Evolutionary conservation across 2,888 invertebrate genomes (phyloP).

Genomic region (Conomelus anceps): DNA sequence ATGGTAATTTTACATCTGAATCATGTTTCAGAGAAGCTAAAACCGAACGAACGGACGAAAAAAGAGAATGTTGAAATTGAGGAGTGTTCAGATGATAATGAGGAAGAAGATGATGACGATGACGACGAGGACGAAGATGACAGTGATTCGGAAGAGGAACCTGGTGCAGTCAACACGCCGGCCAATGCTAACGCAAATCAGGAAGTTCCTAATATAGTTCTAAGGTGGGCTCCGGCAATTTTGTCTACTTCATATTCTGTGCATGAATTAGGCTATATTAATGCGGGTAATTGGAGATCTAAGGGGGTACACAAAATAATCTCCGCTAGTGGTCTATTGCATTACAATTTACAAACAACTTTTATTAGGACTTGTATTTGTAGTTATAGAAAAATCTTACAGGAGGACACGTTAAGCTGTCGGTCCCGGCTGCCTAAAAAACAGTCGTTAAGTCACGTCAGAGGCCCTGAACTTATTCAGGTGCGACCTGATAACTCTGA

Average conservation of each 20-base stretch:
- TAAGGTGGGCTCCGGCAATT: constrained; percentile 10
- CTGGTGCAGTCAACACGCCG: constrained; percentile 2
- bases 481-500: too few species aligned
- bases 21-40: constrained; percentile 22
- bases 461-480: too few species aligned
- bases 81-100: constrained; percentile 23
- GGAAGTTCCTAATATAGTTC: constrained; percentile 22
- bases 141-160: constrained; percentile 21
- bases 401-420: too few species aligned
- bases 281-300: background rate
- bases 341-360: background rate
- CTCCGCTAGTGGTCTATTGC: background rate
- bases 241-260: background rate
- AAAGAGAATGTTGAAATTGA: constrained; percentile 22
- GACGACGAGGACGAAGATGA: constrained; percentile 37
- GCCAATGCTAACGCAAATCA: constrained; percentile 11
- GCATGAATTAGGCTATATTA: background rate
- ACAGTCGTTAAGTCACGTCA: too few species aligned
- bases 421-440: too few species aligned
- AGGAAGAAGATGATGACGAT: constrained; percentile 34
- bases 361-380: background rate
- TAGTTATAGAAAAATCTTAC: background rate
- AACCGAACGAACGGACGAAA: constrained; percentile 1
- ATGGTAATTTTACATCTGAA: background rate
- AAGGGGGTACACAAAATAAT: background rate